Percentiles rank a stretch among this genome's conserved stretches.
These are phyloP conservation scores for Zaprionus taronus DNA, from an alignment of 1,140 invertebrate genomes.

Conservation along the genomic window DNA sequence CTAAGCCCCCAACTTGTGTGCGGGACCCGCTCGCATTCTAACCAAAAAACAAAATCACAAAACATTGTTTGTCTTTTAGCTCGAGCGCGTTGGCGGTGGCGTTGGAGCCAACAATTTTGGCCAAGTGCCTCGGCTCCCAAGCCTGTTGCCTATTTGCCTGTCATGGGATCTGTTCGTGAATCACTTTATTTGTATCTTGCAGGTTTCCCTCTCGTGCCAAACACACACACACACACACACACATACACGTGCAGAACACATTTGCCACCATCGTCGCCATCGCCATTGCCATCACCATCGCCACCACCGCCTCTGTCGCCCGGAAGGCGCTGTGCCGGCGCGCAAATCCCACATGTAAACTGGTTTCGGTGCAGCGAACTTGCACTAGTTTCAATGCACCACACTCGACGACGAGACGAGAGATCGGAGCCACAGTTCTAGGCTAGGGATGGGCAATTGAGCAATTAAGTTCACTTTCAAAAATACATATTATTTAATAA, in stretches of 20 bases:
- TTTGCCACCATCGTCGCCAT: conserved; percentile 6
- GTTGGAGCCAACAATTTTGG: conserved; percentile 27
- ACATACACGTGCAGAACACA: conserved; percentile 9
- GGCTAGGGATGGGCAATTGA: conserved; percentile 53
- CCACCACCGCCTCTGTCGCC: conserved; percentile 39
- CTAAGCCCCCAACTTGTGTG: conserved; percentile 74
- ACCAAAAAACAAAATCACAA: conserved; percentile 35
- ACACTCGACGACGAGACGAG: conserved; percentile 23
- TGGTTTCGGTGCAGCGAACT: conserved; percentile 77
- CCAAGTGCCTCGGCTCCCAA: conserved; percentile 38
- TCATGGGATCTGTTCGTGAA: conserved; percentile 71
- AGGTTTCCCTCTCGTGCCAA: conserved; percentile 56
- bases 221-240: conserved; percentile 23
- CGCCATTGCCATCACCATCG: conserved; percentile 6
- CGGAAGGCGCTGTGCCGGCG: conserved; percentile 59
- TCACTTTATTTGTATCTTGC: conserved; percentile 66
- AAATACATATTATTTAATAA: conserved; percentile 8
- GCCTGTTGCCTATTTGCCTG: conserved; percentile 36
- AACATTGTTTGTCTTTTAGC: conserved; percentile 41
- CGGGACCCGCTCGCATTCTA: conserved; percentile 44
- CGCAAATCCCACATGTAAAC: conserved; percentile 56
- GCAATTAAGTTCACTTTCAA: conserved; percentile 8
- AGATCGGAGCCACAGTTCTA: conserved; percentile 47
- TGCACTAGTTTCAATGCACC: conserved; percentile 74
- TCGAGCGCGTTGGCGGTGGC: conserved; percentile 64